Evolutionary conservation across 2,797 vertebrate species (phyloP), one percentile per base, ranked within the genome.

Genomic region (Coilia nasus): DNA sequence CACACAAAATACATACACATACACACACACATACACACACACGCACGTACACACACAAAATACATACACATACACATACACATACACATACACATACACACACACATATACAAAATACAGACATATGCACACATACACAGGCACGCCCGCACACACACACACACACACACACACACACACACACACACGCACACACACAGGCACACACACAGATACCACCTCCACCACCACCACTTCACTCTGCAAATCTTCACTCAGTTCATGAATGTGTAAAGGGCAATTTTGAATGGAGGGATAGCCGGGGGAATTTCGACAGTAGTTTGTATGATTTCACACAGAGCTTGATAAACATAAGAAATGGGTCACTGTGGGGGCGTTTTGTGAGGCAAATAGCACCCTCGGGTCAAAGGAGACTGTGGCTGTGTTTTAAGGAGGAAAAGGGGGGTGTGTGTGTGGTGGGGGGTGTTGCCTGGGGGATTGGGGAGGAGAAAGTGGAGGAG

Each of bases 311-410:
- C 89, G 82, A 85, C 88, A 88, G 89, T 86, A 90, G 88, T 89
- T 89, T 89, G 87, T 87, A 85, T 89, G 83, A 87, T 90, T 91
- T 92, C 90, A 90, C 89, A 90, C 87, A 85, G 84, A 83, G 83
- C 85, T 88, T 90, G 87, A 89, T 91, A 88, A 89, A 88, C 90
- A 89, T 89, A 89, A 91, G 90, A 92, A 92, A 89, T 91, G 87
- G 91, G 89, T 90, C 89, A 87, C 85, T 67, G 84, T 41, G 82
- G 50, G 54, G 83, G 47, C 62, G 83, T 62, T 82, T 89, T 92
- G 89, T 89, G 86, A 90, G 83, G 88, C 86, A 93, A 93, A 92
- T 90, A 83, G 83, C 31, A 81, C 83, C 81, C 28, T 85, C 21
- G 80, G 86, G 88, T 90, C 89, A 88, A 86, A 91, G 85, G 59